These are phyloP conservation scores for Sandelia bainsii DNA, from an alignment of 2,797 vertebrate genomes.

Conservation along the genomic window DNA sequence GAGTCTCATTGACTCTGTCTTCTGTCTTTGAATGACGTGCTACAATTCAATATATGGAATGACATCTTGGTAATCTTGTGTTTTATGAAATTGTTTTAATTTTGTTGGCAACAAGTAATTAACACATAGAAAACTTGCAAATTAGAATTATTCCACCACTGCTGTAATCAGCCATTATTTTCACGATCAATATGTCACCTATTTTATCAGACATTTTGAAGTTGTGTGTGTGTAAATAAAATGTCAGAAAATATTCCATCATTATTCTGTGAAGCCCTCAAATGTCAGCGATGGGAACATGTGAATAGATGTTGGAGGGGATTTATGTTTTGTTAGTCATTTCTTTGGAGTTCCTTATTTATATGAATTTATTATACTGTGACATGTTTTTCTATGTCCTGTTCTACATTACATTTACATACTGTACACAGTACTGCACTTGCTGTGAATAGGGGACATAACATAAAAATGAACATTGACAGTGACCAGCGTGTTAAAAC, in stretches of 20 bases:
- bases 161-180: too few relatives aligned
- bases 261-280: neutral
- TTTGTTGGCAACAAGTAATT: too few relatives aligned
- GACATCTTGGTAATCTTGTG: conserved; percentile 42
- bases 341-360: neutral
- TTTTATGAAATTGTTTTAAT: too few relatives aligned
- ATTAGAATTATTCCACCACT: too few relatives aligned
- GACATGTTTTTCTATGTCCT: neutral
- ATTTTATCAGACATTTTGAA: too few relatives aligned
- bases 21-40: conserved; percentile 30
- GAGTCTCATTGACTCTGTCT: conserved; percentile 42
- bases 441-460: neutral
- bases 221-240: too few relatives aligned
- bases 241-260: too few relatives aligned
- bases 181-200: too few relatives aligned
- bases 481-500: neutral
- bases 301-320: neutral
- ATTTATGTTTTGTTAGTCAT: conserved; percentile 4
- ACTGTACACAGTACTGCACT: neutral
- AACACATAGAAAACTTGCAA: too few relatives aligned
- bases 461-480: neutral
- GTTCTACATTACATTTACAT: neutral
- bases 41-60: conserved; percentile 29
- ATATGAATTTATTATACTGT: neutral
- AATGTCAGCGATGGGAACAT: neutral